Conservation (phyloP, 2,888 invertebrate genomes). For the Hecatera dysodea region DNA sequence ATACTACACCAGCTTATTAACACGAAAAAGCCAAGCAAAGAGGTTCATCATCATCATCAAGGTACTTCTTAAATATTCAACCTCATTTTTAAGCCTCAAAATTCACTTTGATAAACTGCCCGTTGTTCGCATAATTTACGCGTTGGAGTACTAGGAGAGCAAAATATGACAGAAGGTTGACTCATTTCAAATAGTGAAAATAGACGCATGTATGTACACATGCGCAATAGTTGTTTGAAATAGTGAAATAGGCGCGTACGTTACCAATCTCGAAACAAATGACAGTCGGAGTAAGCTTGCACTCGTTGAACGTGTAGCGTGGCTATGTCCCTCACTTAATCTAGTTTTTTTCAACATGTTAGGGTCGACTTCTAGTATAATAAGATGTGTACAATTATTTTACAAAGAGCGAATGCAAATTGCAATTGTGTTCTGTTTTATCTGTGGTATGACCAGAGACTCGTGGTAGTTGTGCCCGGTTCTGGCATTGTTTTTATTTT, state of each 20-base stretch:
- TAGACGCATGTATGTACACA: background rate
- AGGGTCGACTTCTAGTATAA: background rate
- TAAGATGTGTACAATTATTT: no score
- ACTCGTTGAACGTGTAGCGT: background rate
- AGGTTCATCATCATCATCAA: constrained; percentile 49
- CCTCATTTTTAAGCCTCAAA: constrained; percentile 57
- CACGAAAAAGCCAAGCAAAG: constrained; percentile 20
- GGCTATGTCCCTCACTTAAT: no score
- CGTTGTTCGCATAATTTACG: constrained; percentile 49
- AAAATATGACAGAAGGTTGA: constrained; percentile 8
- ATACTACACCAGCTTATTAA: constrained; percentile 42
- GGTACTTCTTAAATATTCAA: constrained; percentile 51
- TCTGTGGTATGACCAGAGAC: no score
- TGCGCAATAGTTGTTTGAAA: no score
- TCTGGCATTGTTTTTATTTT: no score
- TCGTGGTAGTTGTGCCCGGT: no score
- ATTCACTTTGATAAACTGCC: constrained; percentile 62
- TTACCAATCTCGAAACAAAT: background rate
- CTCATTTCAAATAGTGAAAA: background rate
- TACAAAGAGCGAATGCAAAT: no score
- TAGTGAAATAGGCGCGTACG: background rate
- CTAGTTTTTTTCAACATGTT: no score
- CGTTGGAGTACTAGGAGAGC: constrained; percentile 1
- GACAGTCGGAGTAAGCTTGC: background rate
- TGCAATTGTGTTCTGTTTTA: no score